Base-by-base conservation (phyloP, 2,888 invertebrate genomes). In the Drosophila parthenogenetica region DNA sequence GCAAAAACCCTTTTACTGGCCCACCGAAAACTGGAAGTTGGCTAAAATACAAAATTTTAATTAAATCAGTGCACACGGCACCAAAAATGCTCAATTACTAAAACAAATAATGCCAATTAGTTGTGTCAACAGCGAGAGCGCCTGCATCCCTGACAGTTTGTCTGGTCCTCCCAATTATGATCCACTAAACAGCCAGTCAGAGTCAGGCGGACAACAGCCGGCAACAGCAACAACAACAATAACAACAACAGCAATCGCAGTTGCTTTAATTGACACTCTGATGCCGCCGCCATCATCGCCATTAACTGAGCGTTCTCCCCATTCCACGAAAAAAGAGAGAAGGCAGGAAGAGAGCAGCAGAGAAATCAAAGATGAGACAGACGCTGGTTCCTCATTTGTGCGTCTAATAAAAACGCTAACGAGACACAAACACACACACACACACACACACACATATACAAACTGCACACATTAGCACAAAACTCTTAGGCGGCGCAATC, bases 21-120 rank as follows among this genome's bases (percentile, higher is more conserved):
- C 35, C 48, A 39, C 14, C 42, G 29, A 35, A 35, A 2, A 43
- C 48, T 29, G 39, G 25, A 53, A 63, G 54, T 25, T 59, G 57
- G 50, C 35, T 49, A 42, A 69, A 50, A 58, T 64, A 63, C 29
- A 29, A 29, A 77, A 82, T 90, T 90, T 89, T 89, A 89, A 90
- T 89, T 89, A 89, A 90, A 89, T 88, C 89, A 81, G 74, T 81
- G 81, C 74, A 45, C 60, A 48, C 66, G 69, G 50, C 62, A 60
- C 73, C 76, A 69, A 81, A 86, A 91, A 90, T 79, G 90, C 90
- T 89, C 90, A 90, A 90, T 90, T 90, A 89, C 80, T 89, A 91
- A 89, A 91, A 89, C 90, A 91, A 90, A 91, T 90, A 90, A 90
- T 90, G 82, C 84, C 90, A 91, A 91, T 91, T 91, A 90, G 91